A percentile compares a stretch with the other conserved stretches of the same genome.
Conservation (phyloP, 2,797 vertebrate species). For the Cyclura pinguis region DNA sequence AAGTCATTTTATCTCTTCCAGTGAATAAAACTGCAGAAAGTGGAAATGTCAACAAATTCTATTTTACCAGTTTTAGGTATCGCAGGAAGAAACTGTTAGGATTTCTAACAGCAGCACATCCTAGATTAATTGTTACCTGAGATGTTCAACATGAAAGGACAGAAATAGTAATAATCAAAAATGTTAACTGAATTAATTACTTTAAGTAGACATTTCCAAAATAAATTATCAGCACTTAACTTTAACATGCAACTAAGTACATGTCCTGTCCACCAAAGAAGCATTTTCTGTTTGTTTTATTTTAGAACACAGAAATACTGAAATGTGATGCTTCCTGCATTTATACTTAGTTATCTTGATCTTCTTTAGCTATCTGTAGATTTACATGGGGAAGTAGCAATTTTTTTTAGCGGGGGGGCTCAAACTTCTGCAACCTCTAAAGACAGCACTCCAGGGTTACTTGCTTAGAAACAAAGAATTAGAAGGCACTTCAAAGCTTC, state of each 20-base stretch:
- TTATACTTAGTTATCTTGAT: neutral
- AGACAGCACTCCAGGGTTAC: neutral
- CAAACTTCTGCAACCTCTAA: neutral
- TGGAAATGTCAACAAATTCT: neutral
- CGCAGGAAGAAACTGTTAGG: neutral
- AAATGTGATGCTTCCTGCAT: neutral
- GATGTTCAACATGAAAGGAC: too few relatives aligned
- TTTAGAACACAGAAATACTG: neutral
- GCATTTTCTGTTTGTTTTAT: neutral
- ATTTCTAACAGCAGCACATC: neutral
- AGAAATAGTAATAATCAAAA: neutral
- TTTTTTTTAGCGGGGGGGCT: too few relatives aligned
- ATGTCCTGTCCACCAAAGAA: neutral
- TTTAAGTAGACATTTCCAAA: neutral
- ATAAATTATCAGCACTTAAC: neutral
- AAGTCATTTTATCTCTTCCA: neutral
- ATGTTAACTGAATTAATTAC: neutral
- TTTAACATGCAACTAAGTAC: neutral
- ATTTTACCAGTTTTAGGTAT: neutral
- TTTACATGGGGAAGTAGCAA: neutral
- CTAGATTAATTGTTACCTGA: neutral
- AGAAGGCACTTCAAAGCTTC: too few relatives aligned
- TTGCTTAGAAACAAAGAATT: neutral
- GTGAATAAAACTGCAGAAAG: neutral
- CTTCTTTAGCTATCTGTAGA: neutral